Evolutionary conservation across 2,113 vertebrate species (phyloP).

Genomic region (Phrynosoma blainvillii): DNA sequence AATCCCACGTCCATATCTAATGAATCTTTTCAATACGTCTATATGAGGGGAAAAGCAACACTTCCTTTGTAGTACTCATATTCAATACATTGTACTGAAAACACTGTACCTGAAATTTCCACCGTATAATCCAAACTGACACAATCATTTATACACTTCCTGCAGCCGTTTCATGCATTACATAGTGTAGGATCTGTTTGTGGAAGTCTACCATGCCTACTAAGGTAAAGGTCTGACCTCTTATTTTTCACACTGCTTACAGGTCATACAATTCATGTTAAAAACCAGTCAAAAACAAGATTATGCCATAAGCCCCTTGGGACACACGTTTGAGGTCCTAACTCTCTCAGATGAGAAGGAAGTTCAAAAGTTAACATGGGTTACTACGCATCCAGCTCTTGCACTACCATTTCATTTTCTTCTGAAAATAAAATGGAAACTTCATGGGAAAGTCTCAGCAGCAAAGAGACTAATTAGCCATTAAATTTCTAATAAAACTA

Average conservation of each 20-base stretch:
- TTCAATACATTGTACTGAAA: neutral
- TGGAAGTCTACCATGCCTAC: neutral
- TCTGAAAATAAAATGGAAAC: neutral
- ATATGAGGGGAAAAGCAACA: neutral
- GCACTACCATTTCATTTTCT: neutral
- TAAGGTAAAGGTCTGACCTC: neutral
- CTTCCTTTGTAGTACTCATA: neutral
- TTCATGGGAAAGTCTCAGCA: neutral
- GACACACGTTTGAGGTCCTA: neutral
- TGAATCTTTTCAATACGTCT: neutral
- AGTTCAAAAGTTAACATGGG: neutral
- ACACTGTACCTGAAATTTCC: neutral
- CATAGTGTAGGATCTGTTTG: constrained; percentile 5
- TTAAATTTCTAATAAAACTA: neutral
- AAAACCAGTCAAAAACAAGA: neutral
- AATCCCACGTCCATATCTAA: neutral
- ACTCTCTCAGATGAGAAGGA: neutral
- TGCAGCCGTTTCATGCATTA: neutral
- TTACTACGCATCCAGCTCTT: neutral
- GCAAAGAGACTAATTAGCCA: neutral
- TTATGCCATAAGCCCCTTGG: neutral
- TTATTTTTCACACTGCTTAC: neutral
- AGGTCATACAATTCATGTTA: neutral
- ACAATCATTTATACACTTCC: neutral
- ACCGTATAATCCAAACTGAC: constrained; percentile 15